phyloP scores from a whole-genome alignment of 2,888 invertebrate genomes.

The Calliopum simillimum region DNA sequence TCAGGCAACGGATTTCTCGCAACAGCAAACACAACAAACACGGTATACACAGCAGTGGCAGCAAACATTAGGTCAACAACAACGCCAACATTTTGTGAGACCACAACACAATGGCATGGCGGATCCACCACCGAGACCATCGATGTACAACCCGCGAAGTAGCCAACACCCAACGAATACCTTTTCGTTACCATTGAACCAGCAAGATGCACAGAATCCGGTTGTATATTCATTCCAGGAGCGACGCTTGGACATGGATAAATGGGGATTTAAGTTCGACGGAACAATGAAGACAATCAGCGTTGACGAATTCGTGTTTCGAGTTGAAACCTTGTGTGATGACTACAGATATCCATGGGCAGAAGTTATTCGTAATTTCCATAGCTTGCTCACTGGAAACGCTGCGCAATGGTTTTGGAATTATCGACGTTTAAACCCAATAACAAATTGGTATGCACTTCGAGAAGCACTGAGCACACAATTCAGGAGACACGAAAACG shows the following conservation, averaged over 20 bases:
- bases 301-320: slow-evolving; percentile 25
- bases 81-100: too few species aligned
- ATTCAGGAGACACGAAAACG: slow-evolving; percentile 21
- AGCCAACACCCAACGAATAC: too few species aligned
- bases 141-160: too few species aligned
- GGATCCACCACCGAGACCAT: too few species aligned
- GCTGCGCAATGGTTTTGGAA: slow-evolving; percentile 32
- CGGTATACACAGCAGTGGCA: too few species aligned
- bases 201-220: too few species aligned
- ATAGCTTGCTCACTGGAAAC: slow-evolving; percentile 14
- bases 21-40: too few species aligned
- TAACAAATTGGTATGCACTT: slow-evolving; percentile 17
- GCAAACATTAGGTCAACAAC: too few species aligned
- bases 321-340: slow-evolving; percentile 14
- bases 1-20: too few species aligned
- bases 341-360: slow-evolving; percentile 25
- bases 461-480: slow-evolving; percentile 14
- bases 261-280: slow-evolving; percentile 33
- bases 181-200: too few species aligned
- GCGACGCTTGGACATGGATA: slow-evolving; percentile 20
- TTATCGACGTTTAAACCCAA: slow-evolving; percentile 3
- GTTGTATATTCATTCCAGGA: too few species aligned
- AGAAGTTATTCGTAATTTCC: slow-evolving; percentile 26
- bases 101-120: too few species aligned
- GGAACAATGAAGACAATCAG: neutral